Base-by-base conservation (phyloP, 2,113 vertebrate species). In the Rhea americana region DNA sequence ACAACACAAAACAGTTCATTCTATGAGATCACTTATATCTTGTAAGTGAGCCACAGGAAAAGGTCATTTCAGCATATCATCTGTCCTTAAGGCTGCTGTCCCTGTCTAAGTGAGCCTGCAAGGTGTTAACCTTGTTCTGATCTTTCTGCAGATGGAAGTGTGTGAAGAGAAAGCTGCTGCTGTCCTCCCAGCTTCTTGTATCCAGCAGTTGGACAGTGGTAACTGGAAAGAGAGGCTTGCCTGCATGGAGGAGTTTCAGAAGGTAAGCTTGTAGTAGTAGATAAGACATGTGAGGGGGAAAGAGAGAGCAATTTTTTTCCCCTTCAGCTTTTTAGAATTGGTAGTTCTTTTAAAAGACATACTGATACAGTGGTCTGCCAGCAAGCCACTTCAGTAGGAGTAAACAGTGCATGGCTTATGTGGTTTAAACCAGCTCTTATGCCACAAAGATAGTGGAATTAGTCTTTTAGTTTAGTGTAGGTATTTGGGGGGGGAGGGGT, bases 171-270 rank as follows among this genome's bases (percentile, higher is more conserved):
- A 98, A 93, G 99, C 99, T 66, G 98, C 98, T 41, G 96, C 97
- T 39, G 99, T 99, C 35, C 98, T 99, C 90, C 99, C 99, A 71
- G 97, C 98, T 48, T 96, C 98, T 63, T 99, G 99, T 93, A 97
- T 99, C 94, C 98, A 99, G 91, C 98, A 98, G 91, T 70, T 99
- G 75, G 99, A 99, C 93, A 99, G 99, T 5, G 96, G 98, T 90
- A 99, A 99, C 96, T 99, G 99, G 99, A 99, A 99, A 94, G 99
- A 99, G 96, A 98, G 99, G 62, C 98, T 99, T 92, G 99, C 99
- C 55, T 99, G 99, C 96, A 99, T 99, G 99, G 99, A 99, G 90
- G 99, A 99, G 71, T 99, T 99, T 96, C 99, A 99, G 90, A 99
- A 98, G 98, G 99, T 99, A 91, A 45, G 87, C 73, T 7, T 71